Evolutionary conservation across 2,113 vertebrate species (phyloP).

Genomic region (Acrocephalus arundinaceus): DNA sequence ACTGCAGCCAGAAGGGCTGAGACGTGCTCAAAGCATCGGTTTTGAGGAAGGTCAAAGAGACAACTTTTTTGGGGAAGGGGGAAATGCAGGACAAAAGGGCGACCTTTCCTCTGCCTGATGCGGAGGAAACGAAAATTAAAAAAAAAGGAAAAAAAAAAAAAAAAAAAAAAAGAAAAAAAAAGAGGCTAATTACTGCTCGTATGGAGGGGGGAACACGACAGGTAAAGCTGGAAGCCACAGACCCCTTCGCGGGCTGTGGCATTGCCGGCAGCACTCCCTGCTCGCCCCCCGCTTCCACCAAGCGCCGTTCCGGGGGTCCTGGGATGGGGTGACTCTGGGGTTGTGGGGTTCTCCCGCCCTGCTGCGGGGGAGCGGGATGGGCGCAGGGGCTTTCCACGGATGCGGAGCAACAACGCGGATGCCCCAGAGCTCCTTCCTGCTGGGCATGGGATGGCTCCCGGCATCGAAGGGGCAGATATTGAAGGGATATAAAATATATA

Average conservation of each 20-base stretch:
- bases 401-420: conserved; percentile 72
- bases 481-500: not conserved
- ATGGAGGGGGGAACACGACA: rapidly evolving
- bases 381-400: conserved; percentile 73
- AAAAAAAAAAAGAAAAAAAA: not conserved
- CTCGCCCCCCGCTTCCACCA: not conserved
- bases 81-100: not conserved
- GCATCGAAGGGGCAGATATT: not conserved
- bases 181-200: not conserved
- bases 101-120: not conserved
- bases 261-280: not conserved
- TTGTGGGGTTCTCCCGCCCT: not conserved
- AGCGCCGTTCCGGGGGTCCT: rapidly evolving
- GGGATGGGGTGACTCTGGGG: not conserved
- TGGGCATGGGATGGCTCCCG: not conserved
- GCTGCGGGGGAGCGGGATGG: not conserved
- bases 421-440: not conserved
- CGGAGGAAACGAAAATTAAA: not conserved
- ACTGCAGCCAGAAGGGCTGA: not conserved
- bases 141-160: not conserved
- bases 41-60: not conserved
- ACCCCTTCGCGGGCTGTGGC: not conserved
- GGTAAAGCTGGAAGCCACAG: not conserved
- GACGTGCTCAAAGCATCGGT: not conserved
- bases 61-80: rapidly evolving